Conservation (phyloP, 2,888 invertebrate genomes). For the Rosalia funebris region DNA sequence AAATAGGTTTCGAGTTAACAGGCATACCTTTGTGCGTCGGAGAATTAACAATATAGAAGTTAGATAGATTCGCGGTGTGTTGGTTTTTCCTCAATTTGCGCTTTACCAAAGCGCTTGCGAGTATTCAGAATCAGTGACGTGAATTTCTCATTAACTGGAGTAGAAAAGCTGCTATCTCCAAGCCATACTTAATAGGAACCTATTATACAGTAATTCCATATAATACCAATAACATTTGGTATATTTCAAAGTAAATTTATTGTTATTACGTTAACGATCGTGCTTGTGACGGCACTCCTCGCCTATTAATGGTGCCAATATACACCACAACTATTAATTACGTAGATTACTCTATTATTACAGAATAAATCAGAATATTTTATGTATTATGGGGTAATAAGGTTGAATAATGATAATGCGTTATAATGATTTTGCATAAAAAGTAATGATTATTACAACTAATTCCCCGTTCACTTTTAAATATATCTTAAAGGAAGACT, state of each 20-base stretch:
- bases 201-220: slow-evolving; percentile 5
- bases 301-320: slow-evolving; percentile 22
- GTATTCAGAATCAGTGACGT: too few relatives aligned
- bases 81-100: too few relatives aligned
- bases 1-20: too few relatives aligned
- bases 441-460: too few relatives aligned
- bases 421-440: slow-evolving; percentile 4
- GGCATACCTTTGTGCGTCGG: too few relatives aligned
- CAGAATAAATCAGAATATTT: slow-evolving; percentile 18
- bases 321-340: slow-evolving; percentile 22
- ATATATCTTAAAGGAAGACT: too few relatives aligned
- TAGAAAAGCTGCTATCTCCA: neutral
- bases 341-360: slow-evolving; percentile 21
- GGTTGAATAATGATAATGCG: slow-evolving; percentile 2
- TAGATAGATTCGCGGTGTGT: too few relatives aligned
- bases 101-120: too few relatives aligned
- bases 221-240: slow-evolving; percentile 25
- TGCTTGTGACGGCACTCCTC: slow-evolving; percentile 17
- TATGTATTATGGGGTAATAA: slow-evolving; percentile 10
- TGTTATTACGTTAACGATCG: slow-evolving; percentile 16
- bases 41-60: too few relatives aligned
- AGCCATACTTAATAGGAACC: neutral
- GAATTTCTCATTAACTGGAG: too few relatives aligned
- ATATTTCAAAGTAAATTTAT: slow-evolving; percentile 18
- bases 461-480: too few relatives aligned